phyloP scores from a whole-genome alignment of 2,113 vertebrate genomes.

The Ceyx melanurus region DNA sequence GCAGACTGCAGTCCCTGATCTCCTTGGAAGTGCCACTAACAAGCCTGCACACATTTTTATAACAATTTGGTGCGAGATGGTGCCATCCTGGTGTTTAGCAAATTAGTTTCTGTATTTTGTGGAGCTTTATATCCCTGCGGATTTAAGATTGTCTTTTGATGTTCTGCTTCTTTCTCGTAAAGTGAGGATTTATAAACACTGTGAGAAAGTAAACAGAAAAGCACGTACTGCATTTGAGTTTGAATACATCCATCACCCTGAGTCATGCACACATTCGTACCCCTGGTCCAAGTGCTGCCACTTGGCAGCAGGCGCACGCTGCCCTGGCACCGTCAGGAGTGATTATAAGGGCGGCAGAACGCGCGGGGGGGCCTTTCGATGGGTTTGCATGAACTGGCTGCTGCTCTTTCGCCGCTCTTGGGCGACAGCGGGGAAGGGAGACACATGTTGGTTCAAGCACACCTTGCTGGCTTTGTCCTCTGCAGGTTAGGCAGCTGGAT shows the following conservation, averaged over 20 bases:
- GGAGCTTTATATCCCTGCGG: neutral
- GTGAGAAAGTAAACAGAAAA: neutral
- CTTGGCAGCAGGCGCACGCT: neutral
- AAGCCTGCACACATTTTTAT: neutral
- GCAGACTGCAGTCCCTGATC: neutral
- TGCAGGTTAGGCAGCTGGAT: neutral
- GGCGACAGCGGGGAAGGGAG: neutral
- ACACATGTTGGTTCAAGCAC: fast-evolving
- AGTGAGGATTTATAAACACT: neutral
- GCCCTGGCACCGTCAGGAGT: fast-evolving
- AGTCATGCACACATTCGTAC: fast-evolving
- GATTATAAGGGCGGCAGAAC: fast-evolving
- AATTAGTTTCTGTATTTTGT: neutral
- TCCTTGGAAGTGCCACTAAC: neutral
- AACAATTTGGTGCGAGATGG: neutral
- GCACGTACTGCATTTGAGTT: neutral
- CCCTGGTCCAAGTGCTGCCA: neutral
- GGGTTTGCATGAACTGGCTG: neutral
- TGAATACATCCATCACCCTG: neutral
- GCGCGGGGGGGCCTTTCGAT: neutral
- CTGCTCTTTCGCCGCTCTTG: fast-evolving
- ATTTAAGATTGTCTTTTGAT: neutral
- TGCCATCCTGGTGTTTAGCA: neutral
- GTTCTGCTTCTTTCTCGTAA: neutral
- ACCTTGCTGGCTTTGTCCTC: fast-evolving